Evolutionary conservation across 2,888 invertebrate species (phyloP).

Genomic region (Chloroclystis v-ata): DNA sequence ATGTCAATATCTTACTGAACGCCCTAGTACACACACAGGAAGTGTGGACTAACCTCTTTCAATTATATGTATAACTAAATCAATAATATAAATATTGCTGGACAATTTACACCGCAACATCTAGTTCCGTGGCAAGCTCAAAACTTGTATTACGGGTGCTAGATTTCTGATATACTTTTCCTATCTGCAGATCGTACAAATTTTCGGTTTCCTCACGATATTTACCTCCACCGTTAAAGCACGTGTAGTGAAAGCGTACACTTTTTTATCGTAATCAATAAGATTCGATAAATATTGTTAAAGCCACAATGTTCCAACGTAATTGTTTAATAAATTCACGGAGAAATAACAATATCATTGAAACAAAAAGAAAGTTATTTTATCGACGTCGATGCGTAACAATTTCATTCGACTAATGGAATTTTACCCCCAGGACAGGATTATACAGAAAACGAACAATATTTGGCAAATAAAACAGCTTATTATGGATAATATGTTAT

Average conservation of each 20-base stretch:
- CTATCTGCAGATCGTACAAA: too few relatives aligned
- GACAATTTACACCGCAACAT: too few relatives aligned
- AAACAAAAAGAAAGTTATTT: slow-evolving; percentile 8
- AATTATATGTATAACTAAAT: background rate
- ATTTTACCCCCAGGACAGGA: slow-evolving; percentile 11
- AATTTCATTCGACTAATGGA: slow-evolving; percentile 14
- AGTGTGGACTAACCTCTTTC: background rate
- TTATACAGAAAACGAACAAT: slow-evolving; percentile 9
- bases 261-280: too few relatives aligned
- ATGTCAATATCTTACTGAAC: slow-evolving; percentile 21
- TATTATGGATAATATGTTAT: slow-evolving; percentile 1
- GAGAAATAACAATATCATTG: slow-evolving; percentile 1
- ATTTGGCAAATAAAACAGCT: slow-evolving; percentile 1
- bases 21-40: slow-evolving; percentile 3
- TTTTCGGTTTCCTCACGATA: too few relatives aligned
- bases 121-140: too few relatives aligned
- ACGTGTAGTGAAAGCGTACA: too few relatives aligned
- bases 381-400: slow-evolving; percentile 4
- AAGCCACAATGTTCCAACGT: background rate
- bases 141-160: too few relatives aligned
- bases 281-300: too few relatives aligned
- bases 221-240: too few relatives aligned
- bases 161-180: too few relatives aligned
- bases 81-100: too few relatives aligned
- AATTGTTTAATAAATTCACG: background rate